These are phyloP conservation scores for Nothura maculosa DNA, from an alignment of 2,797 vertebrate species.

Conservation along the genomic window DNA sequence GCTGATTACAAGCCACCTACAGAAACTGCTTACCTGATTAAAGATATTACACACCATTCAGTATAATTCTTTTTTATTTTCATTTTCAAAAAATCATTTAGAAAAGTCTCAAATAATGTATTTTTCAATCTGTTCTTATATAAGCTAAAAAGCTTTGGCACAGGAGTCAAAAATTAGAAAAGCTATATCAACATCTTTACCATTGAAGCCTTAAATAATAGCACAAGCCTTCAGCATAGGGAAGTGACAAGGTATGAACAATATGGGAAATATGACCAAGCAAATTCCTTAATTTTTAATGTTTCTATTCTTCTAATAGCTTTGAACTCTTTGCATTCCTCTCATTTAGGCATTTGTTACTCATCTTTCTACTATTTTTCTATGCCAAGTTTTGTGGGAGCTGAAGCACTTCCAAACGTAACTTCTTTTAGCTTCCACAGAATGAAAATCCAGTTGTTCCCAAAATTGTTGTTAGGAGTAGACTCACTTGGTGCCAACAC, in stretches of 20 bases:
- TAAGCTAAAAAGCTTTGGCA: not conserved
- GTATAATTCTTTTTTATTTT: not conserved
- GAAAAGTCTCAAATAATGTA: slow-evolving; percentile 41
- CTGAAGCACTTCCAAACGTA: not conserved
- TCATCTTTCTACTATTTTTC: not conserved
- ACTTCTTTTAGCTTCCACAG: not conserved
- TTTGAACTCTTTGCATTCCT: not conserved
- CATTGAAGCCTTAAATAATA: slow-evolving; percentile 12
- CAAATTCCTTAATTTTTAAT: not conserved
- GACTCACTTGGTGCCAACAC: not conserved
- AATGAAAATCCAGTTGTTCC: not conserved
- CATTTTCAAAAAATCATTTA: slow-evolving; percentile 35
- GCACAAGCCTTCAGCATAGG: not conserved
- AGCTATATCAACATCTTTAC: not conserved
- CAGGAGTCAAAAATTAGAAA: not conserved
- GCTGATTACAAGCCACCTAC: slow-evolving; percentile 51
- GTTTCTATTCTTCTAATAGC: not conserved
- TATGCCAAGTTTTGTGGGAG: not conserved
- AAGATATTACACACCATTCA: slow-evolving; percentile 44
- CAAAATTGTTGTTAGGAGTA: not conserved
- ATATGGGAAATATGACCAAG: not conserved
- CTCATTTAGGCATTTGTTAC: not conserved
- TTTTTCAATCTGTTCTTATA: slow-evolving; percentile 8
- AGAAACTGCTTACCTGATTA: slow-evolving; percentile 48
- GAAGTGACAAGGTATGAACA: not conserved